These are phyloP conservation scores for Ellobium chinense DNA, from an alignment of 2,888 invertebrate genomes.

Conservation along the genomic window DNA sequence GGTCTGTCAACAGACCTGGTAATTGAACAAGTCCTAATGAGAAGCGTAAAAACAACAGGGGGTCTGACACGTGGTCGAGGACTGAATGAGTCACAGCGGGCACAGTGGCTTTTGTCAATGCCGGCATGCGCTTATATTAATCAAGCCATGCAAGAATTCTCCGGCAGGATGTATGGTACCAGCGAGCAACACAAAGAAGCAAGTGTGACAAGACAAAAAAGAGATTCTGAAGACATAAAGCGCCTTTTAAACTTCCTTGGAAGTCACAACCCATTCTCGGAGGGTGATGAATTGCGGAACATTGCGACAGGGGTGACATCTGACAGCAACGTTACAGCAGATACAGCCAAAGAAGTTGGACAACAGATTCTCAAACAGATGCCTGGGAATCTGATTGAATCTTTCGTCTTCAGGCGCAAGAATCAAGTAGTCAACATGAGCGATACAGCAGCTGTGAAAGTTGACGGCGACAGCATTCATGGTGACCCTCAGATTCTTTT, in stretches of 20 bases:
- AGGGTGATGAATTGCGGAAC: conserved; percentile 43
- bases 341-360: conserved; percentile 48
- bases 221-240: conserved; percentile 41
- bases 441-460: not conserved
- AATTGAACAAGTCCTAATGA: conserved; percentile 45
- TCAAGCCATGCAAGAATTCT: conserved; percentile 28
- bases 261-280: conserved; percentile 46
- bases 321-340: conserved; percentile 45
- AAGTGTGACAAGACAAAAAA: not conserved
- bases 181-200: conserved; percentile 26
- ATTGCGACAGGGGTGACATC: conserved; percentile 53
- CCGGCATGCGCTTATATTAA: conserved; percentile 38
- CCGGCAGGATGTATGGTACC: not conserved
- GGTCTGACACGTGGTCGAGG: conserved; percentile 28
- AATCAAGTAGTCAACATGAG: too few species aligned
- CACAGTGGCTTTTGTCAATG: conserved; percentile 30
- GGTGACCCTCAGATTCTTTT: conserved; percentile 52
- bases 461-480: conserved; percentile 31
- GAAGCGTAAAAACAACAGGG: conserved; percentile 48
- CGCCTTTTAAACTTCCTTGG: conserved; percentile 35
- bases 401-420: too few species aligned
- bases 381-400: too few species aligned
- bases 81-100: conserved; percentile 18
- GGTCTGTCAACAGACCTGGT: conserved; percentile 26
- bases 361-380: conserved; percentile 41